phyloP scores from a whole-genome alignment of 2,888 invertebrate species.

The Archips crataeganus region DNA sequence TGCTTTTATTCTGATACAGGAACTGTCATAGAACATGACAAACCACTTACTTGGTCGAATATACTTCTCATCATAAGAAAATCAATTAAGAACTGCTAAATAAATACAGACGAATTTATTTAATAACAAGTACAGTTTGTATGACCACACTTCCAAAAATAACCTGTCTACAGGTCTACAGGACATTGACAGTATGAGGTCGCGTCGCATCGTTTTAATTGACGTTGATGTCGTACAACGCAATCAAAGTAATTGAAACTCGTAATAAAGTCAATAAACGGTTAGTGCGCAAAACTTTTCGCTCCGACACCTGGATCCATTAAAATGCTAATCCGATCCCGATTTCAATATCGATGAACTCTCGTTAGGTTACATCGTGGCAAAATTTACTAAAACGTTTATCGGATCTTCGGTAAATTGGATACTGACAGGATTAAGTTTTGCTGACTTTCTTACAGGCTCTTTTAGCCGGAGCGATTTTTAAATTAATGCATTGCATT shows the following conservation, averaged over 20 bases:
- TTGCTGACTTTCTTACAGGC: background rate
- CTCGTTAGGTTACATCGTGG: conserved; percentile 8
- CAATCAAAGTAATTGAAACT: conserved; percentile 26
- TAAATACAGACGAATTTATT: background rate
- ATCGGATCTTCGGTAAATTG: conserved; percentile 13
- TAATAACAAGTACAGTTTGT: background rate
- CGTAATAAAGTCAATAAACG: conserved; percentile 10
- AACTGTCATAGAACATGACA: too few relatives aligned
- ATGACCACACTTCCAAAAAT: background rate
- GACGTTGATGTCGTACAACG: conserved; percentile 5
- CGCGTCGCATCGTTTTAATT: conserved; percentile 2
- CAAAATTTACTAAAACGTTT: conserved; percentile 12
- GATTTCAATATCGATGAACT: conserved; percentile 4
- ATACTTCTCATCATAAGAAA: too few relatives aligned
- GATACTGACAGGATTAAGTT: conserved; percentile 1
- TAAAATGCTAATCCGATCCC: conserved; percentile 13
- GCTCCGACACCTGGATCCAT: conserved; percentile 20
- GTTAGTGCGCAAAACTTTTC: conserved; percentile 19
- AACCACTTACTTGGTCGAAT: too few relatives aligned
- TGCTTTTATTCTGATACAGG: too few relatives aligned
- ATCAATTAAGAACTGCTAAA: too few relatives aligned
- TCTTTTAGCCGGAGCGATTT: background rate
- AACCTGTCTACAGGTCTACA: background rate
- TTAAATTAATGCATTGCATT: background rate
- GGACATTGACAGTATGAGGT: background rate